Base-by-base conservation (phyloP, 2,797 vertebrate species). In the Picus viridis region DNA sequence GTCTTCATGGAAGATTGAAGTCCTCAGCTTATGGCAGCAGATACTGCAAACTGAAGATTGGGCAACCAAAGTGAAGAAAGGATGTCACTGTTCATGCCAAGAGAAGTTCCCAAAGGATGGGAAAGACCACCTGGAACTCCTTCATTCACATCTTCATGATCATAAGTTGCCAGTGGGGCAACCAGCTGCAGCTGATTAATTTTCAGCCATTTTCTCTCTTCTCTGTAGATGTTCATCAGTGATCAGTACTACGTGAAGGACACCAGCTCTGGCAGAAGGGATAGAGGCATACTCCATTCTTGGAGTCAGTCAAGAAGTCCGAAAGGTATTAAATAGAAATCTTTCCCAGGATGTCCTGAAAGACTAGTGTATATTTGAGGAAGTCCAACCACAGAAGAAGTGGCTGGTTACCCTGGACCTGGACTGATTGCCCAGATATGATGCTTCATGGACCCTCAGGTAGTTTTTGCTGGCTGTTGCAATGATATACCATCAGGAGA, bases 401-500 rank as follows among this genome's bases (percentile, higher is more conserved):
- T 58, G 64, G 2, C 34, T 43, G 49, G n/a, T 89, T 86, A 72
- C 9, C 17, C 84, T 62, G 29, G n/a, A 15, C 62, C 53, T 69
- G 43, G 49, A 41, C 79, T 12, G 27, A 43, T 70, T 91, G 39
- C 32, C 24, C 11, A 4, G 65, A 58, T 85, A 36, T 0, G 39
- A 32, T 63, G 47, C 77, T 88, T 53, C 58, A 4, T 12, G 59
- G 91, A 94, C 51, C 57, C 49, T 83, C 1, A 1, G 73, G 43
- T 94, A 86, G 53, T 67, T 94, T 91, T 93, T 88, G 84, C 53
- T 75, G 81, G 88, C 72, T 94, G 79, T 43, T 89, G 23, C 75
- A 67, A 67, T 94, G 82, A 89, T 73, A 23, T 96, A 93, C 19
- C 63, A 94, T 96, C 90, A 88, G 54, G 54, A 94, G 87, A 89